Evolutionary conservation across 35 echinoderm and acorn worm species (phyloP), one percentile per base, ranked within the genome.

Genomic region (Stichopus chloronotus): DNA sequence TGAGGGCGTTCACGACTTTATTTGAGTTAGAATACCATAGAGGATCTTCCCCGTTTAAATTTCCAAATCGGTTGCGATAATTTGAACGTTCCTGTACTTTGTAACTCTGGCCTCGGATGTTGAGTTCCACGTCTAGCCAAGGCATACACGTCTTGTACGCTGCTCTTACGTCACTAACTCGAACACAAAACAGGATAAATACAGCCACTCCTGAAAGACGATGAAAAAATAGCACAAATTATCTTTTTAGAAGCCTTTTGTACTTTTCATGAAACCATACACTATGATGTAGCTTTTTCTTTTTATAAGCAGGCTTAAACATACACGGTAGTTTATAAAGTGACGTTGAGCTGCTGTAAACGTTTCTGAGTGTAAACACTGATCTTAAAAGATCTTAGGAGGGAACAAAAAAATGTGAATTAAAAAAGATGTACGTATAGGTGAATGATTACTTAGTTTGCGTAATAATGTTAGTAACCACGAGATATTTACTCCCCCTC

Each of bases 131-230:
- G 56, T 91, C 90, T 43, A 91, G 56, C 90, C 90, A 91, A 52
- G 90, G 90, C 90, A 91, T 91, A 54, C 90, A 79, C 13, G 90
- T 56, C 43, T 79, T 79, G 63, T 91, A 91, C 2, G 90, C 90
- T 14, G 90, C 25, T 72, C 90, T 71, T 19, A 91, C 90, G 55
- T 91, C 90, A 52, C 55, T 91, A 55, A 79, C 90, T 58, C 90
- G 90, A 91, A 91, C 71, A 91, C 90, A 91, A 25, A 91, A 91
- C 13, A 91, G 54, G 9, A 91, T 77, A 72, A 91, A 91, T 91
- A 91, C 90, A 25, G 76, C 71, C n/a, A 91, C 16, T 57, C 90
- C 90, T 91, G 63, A 88, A 71, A 89, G 22, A 85, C 2, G 76
- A 23, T 85, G n/a, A 57, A 55, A 78, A 85, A 58, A 82, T 82